Percentiles rank a stretch among this genome's conserved stretches.
phyloP scores from a whole-genome alignment of 2,888 invertebrate species.

The Ectemnius lituratus region DNA sequence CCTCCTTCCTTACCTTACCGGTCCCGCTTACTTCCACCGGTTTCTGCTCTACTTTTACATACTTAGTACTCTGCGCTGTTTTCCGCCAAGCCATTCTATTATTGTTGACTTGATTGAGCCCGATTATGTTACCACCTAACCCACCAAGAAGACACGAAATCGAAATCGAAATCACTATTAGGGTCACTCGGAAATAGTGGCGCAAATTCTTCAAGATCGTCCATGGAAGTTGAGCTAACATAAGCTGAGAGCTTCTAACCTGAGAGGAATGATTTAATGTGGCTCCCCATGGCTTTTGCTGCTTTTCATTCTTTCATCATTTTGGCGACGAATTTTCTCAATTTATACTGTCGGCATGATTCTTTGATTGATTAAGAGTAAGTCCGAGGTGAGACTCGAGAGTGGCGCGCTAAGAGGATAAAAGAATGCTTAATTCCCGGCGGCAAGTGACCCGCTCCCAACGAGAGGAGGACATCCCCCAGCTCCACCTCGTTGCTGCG shows the following conservation, averaged over 20 bases:
- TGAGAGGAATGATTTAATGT: no score
- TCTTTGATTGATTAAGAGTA: conserved; percentile 75
- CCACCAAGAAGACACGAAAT: no score
- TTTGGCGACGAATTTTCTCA: conserved; percentile 36
- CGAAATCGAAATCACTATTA: no score
- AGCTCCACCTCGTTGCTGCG: conserved; percentile 58
- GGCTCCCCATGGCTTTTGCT: no score
- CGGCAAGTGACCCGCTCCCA: conserved; percentile 60
- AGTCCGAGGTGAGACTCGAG: conserved; percentile 63
- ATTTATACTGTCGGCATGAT: conserved; percentile 66
- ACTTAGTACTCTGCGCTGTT: background rate
- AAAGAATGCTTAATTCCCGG: conserved; percentile 71
- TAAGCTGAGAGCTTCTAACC: no score
- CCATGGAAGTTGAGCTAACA: no score
- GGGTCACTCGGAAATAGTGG: no score
- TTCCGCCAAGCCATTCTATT: no score
- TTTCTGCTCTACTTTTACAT: background rate
- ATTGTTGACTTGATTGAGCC: no score
- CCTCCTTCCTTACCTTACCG: background rate
- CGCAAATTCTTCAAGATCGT: no score
- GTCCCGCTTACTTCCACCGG: background rate
- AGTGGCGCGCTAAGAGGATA: conserved; percentile 66
- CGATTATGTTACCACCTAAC: no score
- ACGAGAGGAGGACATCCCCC: conserved; percentile 40
- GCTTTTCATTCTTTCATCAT: no score